Evolutionary conservation across 2,888 invertebrate genomes (phyloP), one percentile per base, ranked within the genome.

Genomic region (Caenorhabditis japonica): DNA sequence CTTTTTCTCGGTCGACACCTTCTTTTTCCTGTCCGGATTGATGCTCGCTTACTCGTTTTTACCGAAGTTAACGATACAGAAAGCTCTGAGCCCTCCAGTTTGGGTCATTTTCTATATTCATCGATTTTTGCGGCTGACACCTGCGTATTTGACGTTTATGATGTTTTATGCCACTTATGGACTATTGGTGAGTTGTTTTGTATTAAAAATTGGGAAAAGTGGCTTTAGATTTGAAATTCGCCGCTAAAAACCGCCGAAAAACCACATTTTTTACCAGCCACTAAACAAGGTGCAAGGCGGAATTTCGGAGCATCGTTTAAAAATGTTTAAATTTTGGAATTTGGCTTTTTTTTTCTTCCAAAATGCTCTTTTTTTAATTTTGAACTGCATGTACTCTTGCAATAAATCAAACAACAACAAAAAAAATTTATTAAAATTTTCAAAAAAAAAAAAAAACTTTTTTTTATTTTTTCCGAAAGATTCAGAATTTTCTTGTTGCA

Each of bases 1-100:
- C 5, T 79, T 71, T 43, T 74, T 79, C 43, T 76, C 76, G 19
- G 80, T 83, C 19, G 82, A 82, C 66, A 83, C 82, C 4, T 82
- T 82, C 58, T 76, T 83, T 36, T 75, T 83, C 56, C 62, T 81
- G 8, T 69, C 73, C 15, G 82, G 82, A 10, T 52, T 81, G 8
- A 56, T 80, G 43, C 66, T 77, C 17, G 53, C 75, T 27, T 81
- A 69, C 59, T 55, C 72, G 5, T 72, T 72, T 38, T 36, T 72
- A 7, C 64, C 64, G 3, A 72, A 66, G 47, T 15, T 66, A 3
- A 53, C 25, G 8, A 55, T 60, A 4, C 27, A 25, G n/a, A 53
- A 60, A 36, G 72, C 60, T 4, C 39, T 43, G 30, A 41, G 21
- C 15, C 72, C 72, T 3, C 27, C 36, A n/a, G 33, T 44, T 19